phyloP scores from a whole-genome alignment of 2,797 vertebrate species.

The Margarornis squamiger region DNA sequence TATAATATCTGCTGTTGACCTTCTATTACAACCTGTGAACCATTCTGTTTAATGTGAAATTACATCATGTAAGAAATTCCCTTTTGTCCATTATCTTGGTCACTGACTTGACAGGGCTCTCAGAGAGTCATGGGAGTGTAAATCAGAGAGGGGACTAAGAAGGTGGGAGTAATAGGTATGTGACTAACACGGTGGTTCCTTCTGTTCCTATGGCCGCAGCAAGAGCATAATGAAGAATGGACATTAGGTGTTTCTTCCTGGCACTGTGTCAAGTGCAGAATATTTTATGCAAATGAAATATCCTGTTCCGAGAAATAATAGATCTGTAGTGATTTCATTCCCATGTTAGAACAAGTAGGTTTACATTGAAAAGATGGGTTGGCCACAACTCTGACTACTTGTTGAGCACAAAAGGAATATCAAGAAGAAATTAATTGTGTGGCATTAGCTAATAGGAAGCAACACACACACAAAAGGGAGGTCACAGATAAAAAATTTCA shows the following conservation, averaged over 20 bases:
- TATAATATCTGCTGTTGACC: slow-evolving; percentile 59
- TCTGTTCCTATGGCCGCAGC: slow-evolving; percentile 48
- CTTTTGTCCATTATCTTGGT: slow-evolving; percentile 70
- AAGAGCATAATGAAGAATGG: slow-evolving; percentile 64
- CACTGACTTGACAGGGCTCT: slow-evolving; percentile 33
- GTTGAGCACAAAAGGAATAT: slow-evolving; percentile 57
- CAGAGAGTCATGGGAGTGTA: slow-evolving; percentile 29
- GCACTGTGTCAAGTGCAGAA: slow-evolving; percentile 76
- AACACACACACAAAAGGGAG: slow-evolving; percentile 33
- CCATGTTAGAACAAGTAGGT: slow-evolving; percentile 67
- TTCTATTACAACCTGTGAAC: slow-evolving; percentile 64
- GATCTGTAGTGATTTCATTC: slow-evolving; percentile 75
- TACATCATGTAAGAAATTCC: slow-evolving; percentile 67
- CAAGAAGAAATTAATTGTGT: slow-evolving; percentile 73
- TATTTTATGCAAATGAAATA: slow-evolving; percentile 82
- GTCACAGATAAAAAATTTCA: slow-evolving; percentile 60
- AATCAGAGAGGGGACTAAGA: slow-evolving; percentile 43
- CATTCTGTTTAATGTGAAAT: slow-evolving; percentile 61
- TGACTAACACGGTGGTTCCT: slow-evolving; percentile 40
- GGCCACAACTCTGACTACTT: slow-evolving; percentile 62
- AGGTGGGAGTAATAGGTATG: slow-evolving; percentile 18
- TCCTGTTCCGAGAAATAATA: slow-evolving; percentile 83
- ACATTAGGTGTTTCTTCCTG: slow-evolving; percentile 71
- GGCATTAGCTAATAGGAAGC: slow-evolving; percentile 78
- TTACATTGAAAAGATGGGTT: slow-evolving; percentile 74